Evolutionary conservation across 2,888 invertebrate genomes (phyloP), one percentile per base, ranked within the genome.

Genomic region (Eugnorisma glareosa): DNA sequence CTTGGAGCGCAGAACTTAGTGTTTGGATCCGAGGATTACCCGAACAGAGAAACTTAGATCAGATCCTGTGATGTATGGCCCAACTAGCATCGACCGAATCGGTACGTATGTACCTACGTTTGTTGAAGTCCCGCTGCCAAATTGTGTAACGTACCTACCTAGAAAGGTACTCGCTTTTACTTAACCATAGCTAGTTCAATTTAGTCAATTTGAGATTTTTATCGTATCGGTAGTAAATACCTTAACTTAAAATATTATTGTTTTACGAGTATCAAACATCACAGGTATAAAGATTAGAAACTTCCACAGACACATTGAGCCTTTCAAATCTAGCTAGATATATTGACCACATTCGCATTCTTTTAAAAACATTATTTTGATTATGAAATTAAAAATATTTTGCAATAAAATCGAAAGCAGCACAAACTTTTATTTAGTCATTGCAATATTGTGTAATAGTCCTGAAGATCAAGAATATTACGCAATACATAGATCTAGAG

Each of bases 31-130:
- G 80, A 74, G 83, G 83, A 86, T 88, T 84, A 85, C 81, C 59
- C 28, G 75, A 78, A 84, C 85, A 69, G 81, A 75, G 85, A 86
- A 90, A 91, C 88, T 89, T 89, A 83, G 85, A 91, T 90, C 87
- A 86, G 77, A 82, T 84, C 80, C 77, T 61, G 72, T 83, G 70
- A 86, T 82, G 63, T 83, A 85, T 75, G 71, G 54, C n/a, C 57
- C 35, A 37, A 73, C 54, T 77, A 66, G 24, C 4, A 59, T 35
- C 43, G 18, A 45, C 2, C 15, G 21, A 51, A 43, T 28, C n/a
- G 13, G n/a, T 59, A 74, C 37, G n/a, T 37, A 37, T 28, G 35
- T 37, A 35, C 15, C 24, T 40, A 64, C n/a, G 18, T 43, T 35
- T 67, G 21, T 81, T 37, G 13, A 28, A 21, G 35, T 51, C 24